Evolutionary conservation across 2,888 invertebrate species (phyloP).

Genomic region (Agonopterix heracliana): DNA sequence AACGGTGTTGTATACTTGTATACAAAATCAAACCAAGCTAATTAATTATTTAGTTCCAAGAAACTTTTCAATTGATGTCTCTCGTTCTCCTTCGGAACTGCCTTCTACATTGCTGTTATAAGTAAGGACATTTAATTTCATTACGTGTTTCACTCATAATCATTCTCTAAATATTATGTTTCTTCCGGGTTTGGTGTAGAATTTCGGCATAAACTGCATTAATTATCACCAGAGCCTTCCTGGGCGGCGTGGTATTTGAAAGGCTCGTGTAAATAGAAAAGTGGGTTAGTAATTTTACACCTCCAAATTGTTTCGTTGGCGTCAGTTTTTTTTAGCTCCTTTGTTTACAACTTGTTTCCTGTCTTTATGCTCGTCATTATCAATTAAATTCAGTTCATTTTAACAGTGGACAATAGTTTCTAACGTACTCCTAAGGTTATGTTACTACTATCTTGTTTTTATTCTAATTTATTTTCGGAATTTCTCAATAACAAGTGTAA

Average conservation of each 20-base stretch:
- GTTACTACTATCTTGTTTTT: too few species aligned
- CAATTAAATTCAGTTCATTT: conserved; percentile 36
- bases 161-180: conserved; percentile 48
- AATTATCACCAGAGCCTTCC: conserved; percentile 36
- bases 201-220: conserved; percentile 45
- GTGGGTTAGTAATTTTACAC: conserved; percentile 30
- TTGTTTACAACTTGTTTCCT: conserved; percentile 71
- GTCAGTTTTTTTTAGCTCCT: conserved; percentile 44
- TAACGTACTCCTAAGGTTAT: too few species aligned
- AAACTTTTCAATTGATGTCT: conserved; percentile 54
- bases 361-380: conserved; percentile 54
- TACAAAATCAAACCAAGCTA: conserved; percentile 67
- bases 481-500: too few species aligned
- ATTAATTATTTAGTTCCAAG: conserved; percentile 66
- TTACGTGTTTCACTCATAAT: conserved; percentile 52
- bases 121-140: conserved; percentile 39
- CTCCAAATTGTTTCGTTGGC: conserved; percentile 26
- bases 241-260: conserved; percentile 28
- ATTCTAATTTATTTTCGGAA: too few species aligned
- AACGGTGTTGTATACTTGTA: conserved; percentile 62
- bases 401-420: too few species aligned
- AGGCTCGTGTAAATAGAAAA: conserved; percentile 27
- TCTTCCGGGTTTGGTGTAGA: conserved; percentile 50
- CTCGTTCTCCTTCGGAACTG: conserved; percentile 28
- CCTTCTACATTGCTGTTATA: conserved; percentile 37